These are phyloP conservation scores for Microplitis deprimator DNA, from an alignment of 2,888 invertebrate species.

Conservation along the genomic window DNA sequence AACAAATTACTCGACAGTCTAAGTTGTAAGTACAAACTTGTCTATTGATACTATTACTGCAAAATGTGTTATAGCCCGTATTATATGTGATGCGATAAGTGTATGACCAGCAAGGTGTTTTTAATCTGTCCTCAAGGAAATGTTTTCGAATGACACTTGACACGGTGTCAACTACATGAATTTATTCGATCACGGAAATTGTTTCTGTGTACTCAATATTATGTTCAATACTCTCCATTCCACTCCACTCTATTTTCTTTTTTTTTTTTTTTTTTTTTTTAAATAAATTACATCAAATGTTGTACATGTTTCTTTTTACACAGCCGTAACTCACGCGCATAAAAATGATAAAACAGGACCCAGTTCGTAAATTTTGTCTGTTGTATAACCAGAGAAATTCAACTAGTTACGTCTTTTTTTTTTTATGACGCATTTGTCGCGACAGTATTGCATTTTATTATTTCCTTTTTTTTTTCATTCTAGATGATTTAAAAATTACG, in stretches of 20 bases:
- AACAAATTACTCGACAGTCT: constrained; percentile 26
- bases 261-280: not conserved
- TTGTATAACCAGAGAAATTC: not conserved
- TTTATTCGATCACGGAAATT: constrained; percentile 15
- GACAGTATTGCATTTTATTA: constrained; percentile 6
- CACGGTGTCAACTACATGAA: constrained; percentile 8
- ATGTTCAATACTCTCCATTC: not conserved
- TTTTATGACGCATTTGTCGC: not conserved
- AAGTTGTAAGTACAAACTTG: constrained; percentile 22
- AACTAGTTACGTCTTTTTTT: not conserved
- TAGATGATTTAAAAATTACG: no score
- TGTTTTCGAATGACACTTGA: not conserved
- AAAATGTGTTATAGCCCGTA: not conserved
- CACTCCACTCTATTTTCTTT: not conserved
- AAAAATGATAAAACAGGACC: not conserved
- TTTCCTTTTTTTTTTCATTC: no score
- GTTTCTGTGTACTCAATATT: not conserved
- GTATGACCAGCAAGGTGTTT: constrained; percentile 4
- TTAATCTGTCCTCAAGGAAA: constrained; percentile 14
- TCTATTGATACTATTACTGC: constrained; percentile 7
- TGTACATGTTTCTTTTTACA: not conserved
- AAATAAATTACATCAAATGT: not conserved
- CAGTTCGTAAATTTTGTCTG: not conserved
- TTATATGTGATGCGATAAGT: not conserved
- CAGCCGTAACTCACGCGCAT: not conserved